These are phyloP conservation scores for Eupithecia centaureata DNA, from an alignment of 2,888 invertebrate species.

Conservation along the genomic window DNA sequence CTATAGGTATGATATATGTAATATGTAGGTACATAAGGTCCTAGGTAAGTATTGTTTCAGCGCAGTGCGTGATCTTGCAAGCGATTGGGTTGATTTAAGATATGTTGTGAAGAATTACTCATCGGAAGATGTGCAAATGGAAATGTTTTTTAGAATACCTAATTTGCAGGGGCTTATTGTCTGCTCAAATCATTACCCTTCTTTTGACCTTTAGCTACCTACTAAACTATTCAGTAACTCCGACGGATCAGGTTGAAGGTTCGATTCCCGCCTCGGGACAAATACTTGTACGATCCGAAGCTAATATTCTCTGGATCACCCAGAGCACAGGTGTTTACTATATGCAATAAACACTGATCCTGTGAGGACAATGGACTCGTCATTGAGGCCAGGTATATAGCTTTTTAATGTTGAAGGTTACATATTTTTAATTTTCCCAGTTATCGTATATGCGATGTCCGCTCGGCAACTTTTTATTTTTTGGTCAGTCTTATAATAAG, in stretches of 20 bases:
- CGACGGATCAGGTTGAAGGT: too few species aligned
- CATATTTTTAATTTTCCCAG: neutral
- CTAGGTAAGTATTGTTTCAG: slow-evolving; percentile 57
- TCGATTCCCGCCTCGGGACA: too few species aligned
- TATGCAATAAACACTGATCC: too few species aligned
- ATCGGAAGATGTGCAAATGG: neutral
- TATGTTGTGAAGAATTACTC: neutral
- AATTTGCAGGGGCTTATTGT: neutral
- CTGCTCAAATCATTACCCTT: neutral
- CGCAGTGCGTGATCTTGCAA: slow-evolving; percentile 60
- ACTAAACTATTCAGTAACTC: too few species aligned
- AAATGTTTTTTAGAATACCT: neutral
- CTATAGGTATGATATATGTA: slow-evolving; percentile 51
- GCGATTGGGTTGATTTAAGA: neutral
- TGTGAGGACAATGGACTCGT: too few species aligned
- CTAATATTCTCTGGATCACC: too few species aligned
- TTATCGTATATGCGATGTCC: neutral
- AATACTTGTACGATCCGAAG: too few species aligned
- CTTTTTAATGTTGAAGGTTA: neutral
- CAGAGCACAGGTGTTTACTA: too few species aligned
- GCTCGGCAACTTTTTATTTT: neutral
- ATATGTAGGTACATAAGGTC: slow-evolving; percentile 43
- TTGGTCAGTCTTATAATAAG: too few species aligned
- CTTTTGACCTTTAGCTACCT: neutral
- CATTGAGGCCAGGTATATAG: too few species aligned